phyloP scores from a whole-genome alignment of 2,888 invertebrate species.

The Drosophila subsilvestris region DNA sequence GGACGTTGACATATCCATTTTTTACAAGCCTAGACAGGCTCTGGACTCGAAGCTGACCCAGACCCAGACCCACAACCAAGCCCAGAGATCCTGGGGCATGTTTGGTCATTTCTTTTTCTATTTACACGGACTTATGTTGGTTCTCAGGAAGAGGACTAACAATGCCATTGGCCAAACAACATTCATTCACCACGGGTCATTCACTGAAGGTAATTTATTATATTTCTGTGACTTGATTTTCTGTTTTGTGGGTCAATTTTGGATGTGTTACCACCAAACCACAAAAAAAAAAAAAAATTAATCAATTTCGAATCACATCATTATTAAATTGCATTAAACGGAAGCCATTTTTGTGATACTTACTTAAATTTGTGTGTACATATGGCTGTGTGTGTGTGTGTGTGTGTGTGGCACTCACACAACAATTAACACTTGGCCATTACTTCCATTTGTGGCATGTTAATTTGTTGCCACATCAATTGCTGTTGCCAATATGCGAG shows the following conservation, averaged over 20 bases:
- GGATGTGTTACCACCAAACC: not conserved
- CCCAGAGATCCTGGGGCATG: constrained; percentile 18
- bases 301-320: constrained; percentile 63
- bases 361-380: constrained; percentile 19
- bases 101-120: constrained; percentile 26
- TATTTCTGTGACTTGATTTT: constrained; percentile 37
- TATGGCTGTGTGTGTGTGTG: constrained; percentile 13
- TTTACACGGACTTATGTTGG: constrained; percentile 44
- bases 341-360: constrained; percentile 16
- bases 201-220: constrained; percentile 61
- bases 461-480: constrained; percentile 83
- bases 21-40: constrained; percentile 57
- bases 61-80: not conserved
- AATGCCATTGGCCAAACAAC: constrained; percentile 40
- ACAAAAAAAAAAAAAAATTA: constrained; percentile 31
- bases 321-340: constrained; percentile 54
- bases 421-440: constrained; percentile 80
- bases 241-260: constrained; percentile 40
- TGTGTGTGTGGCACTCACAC: constrained; percentile 52
- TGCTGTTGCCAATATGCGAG: constrained; percentile 74
- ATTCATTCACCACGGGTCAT: constrained; percentile 36
- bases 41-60: constrained; percentile 13
- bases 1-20: constrained; percentile 76
- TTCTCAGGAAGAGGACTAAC: constrained; percentile 35
- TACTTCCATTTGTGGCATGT: constrained; percentile 82